Evolutionary conservation across 2,113 vertebrate species (phyloP).

Genomic region (Daboia siamensis): DNA sequence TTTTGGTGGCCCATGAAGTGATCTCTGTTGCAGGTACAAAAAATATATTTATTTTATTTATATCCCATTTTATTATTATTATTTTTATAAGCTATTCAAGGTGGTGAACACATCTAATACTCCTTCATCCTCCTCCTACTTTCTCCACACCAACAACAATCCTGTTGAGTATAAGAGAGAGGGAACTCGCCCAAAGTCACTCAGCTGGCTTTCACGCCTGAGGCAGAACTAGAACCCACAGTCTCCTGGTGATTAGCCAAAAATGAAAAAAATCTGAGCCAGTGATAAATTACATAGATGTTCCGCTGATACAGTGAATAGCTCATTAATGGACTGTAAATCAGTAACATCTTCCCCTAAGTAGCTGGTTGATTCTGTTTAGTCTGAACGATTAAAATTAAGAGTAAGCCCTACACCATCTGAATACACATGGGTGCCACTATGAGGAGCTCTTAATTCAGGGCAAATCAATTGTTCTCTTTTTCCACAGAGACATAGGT

Average conservation of each 20-base stretch:
- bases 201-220: not conserved
- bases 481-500: not conserved
- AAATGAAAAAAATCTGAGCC: not conserved
- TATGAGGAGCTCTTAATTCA: not conserved
- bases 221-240: not conserved
- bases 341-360: not conserved
- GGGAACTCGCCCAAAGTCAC: not conserved
- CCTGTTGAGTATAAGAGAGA: not conserved
- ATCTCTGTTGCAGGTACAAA: not conserved
- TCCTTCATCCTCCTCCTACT: not conserved
- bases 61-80: not conserved
- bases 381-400: not conserved
- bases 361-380: not conserved
- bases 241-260: too few species aligned
- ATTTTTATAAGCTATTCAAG: not conserved
- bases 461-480: not conserved
- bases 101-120: not conserved
- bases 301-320: not conserved
- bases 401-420: not conserved
- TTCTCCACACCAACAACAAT: not conserved
- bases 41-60: not conserved
- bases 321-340: not conserved
- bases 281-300: not conserved
- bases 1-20: not conserved
- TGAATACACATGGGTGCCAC: not conserved